Evolutionary conservation across 2,888 invertebrate genomes (phyloP), one percentile per base, ranked within the genome.

Genomic region (Siphlonurus alternatus): DNA sequence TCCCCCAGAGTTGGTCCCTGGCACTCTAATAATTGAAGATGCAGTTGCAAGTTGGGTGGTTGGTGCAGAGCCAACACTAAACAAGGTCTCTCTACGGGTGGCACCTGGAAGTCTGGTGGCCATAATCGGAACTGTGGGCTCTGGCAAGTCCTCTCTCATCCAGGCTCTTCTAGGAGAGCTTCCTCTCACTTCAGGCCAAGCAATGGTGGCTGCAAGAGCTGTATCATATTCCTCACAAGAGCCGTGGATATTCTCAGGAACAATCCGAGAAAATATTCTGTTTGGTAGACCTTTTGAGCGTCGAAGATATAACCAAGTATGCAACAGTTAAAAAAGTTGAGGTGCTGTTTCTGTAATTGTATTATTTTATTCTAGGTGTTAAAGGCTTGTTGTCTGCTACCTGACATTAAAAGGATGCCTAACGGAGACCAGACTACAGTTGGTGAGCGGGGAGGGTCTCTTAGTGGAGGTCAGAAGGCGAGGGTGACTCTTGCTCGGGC

Each of bases 241-340:
- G 69, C 84, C 92, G 0, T 93, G 92, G 91, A 74, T 87, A 1
- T 86, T 86, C 69, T 80, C 83, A 0, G 84, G 83, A 1, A 89
- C 89, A 66, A 86, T 98, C 0, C 81, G 91, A 10, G 93, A 96
- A 72, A 98, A 98, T 75, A 92, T 98, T 68, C 75, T 94, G 1
- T 97, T 98, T 75, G 96, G 95, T 0, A 82, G 81, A 71, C 79
- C 82, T 67, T 87, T 83, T 84, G 86, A 83, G 67, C 56, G 61
- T 76, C 79, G 66, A 71, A 77, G 20, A 77, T 79, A 23, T 5
- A 64, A 24, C 18, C 23, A 23, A 23, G 63, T 63, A 1, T 59
- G 59, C 18, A 38, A 10, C 15, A 38, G 15, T 38, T 15, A 38
- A 38, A 38, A 38, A 10, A 15, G 7, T 38, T 38, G 38, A 10